phyloP scores from a whole-genome alignment of 1,140 invertebrate genomes.

The Planococcus citri region DNA sequence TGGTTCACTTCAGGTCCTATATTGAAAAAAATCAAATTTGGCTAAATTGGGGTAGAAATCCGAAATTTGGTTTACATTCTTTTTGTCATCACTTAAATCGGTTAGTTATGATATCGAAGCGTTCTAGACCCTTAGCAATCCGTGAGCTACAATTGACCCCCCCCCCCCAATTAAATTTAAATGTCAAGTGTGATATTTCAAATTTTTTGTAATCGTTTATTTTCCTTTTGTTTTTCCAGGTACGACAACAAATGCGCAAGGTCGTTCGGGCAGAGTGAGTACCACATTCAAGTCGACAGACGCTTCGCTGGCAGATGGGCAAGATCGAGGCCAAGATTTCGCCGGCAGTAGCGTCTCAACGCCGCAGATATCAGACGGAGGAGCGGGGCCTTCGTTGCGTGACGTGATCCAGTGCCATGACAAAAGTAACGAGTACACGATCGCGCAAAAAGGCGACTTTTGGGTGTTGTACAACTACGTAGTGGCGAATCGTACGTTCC shows the following conservation, averaged over 20 bases:
- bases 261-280: neutral
- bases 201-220: neutral
- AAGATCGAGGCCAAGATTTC: slow-evolving; percentile 5
- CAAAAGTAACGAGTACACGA: slow-evolving; percentile 44
- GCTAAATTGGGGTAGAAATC: no score
- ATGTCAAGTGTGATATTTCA: no score
- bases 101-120: no score
- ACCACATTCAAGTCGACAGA: slow-evolving; percentile 3
- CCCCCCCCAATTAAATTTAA: no score
- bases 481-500: slow-evolving; percentile 34
- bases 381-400: slow-evolving; percentile 33
- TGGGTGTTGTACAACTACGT: slow-evolving; percentile 86
- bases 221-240: neutral
- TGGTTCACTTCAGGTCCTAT: no score
- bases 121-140: no score
- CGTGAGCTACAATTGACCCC: no score
- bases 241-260: slow-evolving; percentile 10
- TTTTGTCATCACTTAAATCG: no score
- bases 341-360: slow-evolving; percentile 12
- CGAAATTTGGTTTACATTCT: no score
- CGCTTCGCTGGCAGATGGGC: neutral
- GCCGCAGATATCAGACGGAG: slow-evolving; percentile 23
- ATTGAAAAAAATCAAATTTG: no score
- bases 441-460: slow-evolving; percentile 67
- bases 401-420: slow-evolving; percentile 50